phyloP scores from a whole-genome alignment of 2,888 invertebrate genomes.

The Trachelus stipa region DNA sequence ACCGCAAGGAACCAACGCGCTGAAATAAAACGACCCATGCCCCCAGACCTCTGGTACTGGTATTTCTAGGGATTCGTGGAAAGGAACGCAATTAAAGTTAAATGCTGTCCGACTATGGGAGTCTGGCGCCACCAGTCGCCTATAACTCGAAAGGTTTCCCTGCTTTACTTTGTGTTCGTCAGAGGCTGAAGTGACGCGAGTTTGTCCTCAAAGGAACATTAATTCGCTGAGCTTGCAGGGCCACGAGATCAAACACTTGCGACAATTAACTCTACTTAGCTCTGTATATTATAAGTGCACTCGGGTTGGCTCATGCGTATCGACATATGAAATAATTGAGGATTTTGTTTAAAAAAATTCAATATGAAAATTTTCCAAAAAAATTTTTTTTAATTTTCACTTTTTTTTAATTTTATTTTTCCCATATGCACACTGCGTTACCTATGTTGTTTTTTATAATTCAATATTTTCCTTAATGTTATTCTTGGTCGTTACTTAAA shows the following conservation, averaged over 20 bases:
- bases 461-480: background rate
- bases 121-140: conserved; percentile 41
- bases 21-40: conserved; percentile 1
- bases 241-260: conserved; percentile 59
- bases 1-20: conserved; percentile 42
- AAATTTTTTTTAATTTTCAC: too few relatives aligned
- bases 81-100: conserved; percentile 61
- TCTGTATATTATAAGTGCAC: background rate
- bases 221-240: conserved; percentile 53
- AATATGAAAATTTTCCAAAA: background rate
- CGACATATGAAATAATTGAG: background rate
- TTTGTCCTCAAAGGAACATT: conserved; percentile 52
- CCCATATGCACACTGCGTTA: too few relatives aligned
- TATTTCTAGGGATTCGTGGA: conserved; percentile 54
- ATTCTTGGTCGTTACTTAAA: background rate
- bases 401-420: too few relatives aligned
- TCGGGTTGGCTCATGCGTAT: background rate
- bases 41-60: conserved; percentile 1
- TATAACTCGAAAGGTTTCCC: conserved; percentile 48
- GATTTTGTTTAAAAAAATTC: background rate
- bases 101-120: conserved; percentile 43
- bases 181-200: background rate
- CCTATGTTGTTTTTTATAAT: background rate
- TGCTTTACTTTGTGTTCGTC: conserved; percentile 9
- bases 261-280: conserved; percentile 47